Conservation (phyloP, 2,113 vertebrate species). For the Sapayoa aenigma region DNA sequence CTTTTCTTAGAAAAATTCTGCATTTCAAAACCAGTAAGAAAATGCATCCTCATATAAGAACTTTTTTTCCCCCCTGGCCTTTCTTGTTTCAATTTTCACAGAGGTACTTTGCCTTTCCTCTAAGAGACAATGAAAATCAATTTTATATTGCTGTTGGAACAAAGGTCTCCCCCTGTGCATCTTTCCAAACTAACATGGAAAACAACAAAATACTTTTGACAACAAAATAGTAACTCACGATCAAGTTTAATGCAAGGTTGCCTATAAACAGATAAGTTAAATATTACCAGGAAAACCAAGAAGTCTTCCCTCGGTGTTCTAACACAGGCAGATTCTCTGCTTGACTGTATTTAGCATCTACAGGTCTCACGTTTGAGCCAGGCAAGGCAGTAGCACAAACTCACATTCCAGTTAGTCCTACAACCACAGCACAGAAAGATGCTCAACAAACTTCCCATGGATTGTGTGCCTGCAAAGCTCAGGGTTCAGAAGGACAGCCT, state of each 20-base stretch:
- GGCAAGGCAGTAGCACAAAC: background rate
- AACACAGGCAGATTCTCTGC: background rate
- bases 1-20: background rate
- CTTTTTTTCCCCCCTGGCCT: accelerated
- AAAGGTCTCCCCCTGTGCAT: background rate
- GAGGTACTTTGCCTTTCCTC: background rate
- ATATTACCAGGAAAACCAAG: background rate
- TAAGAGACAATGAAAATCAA: background rate
- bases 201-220: background rate
- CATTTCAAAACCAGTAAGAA: background rate
- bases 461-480: background rate
- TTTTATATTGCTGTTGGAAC: background rate
- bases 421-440: background rate
- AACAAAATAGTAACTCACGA: background rate
- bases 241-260: background rate
- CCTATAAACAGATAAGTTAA: background rate
- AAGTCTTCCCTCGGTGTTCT: background rate
- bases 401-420: background rate
- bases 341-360: background rate
- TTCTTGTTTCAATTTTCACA: background rate
- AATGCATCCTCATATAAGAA: background rate
- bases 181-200: background rate
- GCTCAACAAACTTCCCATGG: background rate
- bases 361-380: accelerated
- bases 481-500: background rate